Evolutionary conservation across 2,113 vertebrate genomes (phyloP).

Genomic region (Poeciliopsis prolifica): DNA sequence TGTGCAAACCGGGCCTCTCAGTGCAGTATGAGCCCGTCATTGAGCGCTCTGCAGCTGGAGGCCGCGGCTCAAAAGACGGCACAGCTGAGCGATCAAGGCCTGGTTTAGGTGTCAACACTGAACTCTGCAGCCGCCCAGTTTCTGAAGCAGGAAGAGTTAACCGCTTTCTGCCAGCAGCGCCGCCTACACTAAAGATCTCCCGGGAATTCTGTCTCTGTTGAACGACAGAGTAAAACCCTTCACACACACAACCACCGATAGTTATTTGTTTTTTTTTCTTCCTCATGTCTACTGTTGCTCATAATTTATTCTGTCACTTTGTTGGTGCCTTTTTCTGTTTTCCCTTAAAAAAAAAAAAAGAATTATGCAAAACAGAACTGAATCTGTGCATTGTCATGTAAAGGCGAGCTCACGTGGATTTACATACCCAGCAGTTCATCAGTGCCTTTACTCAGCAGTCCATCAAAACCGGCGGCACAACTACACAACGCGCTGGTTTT

Average conservation of each 20-base stretch:
- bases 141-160: slow-evolving; percentile 15
- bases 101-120: slow-evolving; percentile 29
- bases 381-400: background rate
- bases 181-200: background rate
- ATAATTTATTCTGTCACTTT: background rate
- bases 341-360: background rate
- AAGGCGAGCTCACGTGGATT: background rate
- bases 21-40: slow-evolving; percentile 33
- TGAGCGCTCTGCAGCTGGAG: slow-evolving; percentile 4
- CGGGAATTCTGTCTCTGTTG: slow-evolving; percentile 8
- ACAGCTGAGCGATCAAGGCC: slow-evolving; percentile 40
- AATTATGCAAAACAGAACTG: background rate
- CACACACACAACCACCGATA: background rate
- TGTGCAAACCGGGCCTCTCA: slow-evolving; percentile 18
- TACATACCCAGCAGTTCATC: slow-evolving; percentile 25
- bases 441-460: slow-evolving; percentile 3
- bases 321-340: background rate
- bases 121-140: slow-evolving; percentile 20
- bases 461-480: slow-evolving; percentile 22
- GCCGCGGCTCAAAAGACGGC: slow-evolving; percentile 42
- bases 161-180: slow-evolving; percentile 22
- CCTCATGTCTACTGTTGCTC: background rate
- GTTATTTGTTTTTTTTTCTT: background rate
- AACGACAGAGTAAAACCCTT: background rate
- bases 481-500: background rate